Evolutionary conservation across 2,797 vertebrate genomes (phyloP), one percentile per base, ranked within the genome.

Genomic region (Alfaro cultratus): DNA sequence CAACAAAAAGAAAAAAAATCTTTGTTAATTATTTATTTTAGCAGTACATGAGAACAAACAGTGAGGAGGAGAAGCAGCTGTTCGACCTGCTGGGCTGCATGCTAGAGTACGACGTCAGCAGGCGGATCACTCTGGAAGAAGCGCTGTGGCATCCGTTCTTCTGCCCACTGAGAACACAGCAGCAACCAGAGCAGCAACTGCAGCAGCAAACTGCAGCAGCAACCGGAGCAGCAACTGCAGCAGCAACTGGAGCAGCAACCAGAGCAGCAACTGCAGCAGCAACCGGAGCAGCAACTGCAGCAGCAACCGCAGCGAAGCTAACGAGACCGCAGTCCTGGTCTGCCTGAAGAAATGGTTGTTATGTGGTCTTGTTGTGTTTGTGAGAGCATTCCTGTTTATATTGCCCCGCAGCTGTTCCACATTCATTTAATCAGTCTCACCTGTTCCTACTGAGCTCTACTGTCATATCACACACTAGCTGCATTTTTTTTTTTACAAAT

Each of bases 111-210:
- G 96, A 98, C 67, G 94, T 95, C 23, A 80, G 88, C 49, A 92
- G 94, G 70, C 92, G 95, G 53, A 97, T 99, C 85, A 97, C 95
- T 55, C 92, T 98, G 78, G 92, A 89, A 68, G 97, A 98, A 93
- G 96, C 97, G 1, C 92, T 98, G 82, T 95, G 91, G 76, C 97
- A 98, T 88, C 96, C 96, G 5, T 98, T 97, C 91, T 98, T 98
- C 91, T 87, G n/a, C 73, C 86, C 91, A 0, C 74, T 96, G 76
- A 95, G 92, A 85, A 73, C 36, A 57, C 46, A 76, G 81, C 77
- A 73, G 76, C 78, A 80, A 16, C 72, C 81, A 15, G 4, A 47
- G 15, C 45, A 46, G 11, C 12, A 46, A 46, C 13, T 3, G 13
- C 0, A 46, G 81, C 77, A 73, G 76, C 78, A 80, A 16, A 46